Conservation (phyloP, 1,140 invertebrate genomes). For the Drosophila trapezifrons region DNA sequence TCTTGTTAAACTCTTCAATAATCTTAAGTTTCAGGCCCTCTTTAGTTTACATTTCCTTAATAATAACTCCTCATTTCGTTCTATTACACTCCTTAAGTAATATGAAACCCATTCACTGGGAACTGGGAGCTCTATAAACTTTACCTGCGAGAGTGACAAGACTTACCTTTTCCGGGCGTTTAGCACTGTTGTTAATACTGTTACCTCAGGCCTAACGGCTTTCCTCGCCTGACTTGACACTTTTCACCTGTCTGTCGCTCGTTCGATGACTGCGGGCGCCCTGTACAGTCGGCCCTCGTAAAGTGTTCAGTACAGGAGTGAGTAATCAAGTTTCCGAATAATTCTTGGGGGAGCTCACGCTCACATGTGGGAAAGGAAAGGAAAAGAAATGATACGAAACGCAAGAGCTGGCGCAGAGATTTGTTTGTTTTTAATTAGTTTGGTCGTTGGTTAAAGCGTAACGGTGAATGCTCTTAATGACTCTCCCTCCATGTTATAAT, state of each 20-base stretch:
- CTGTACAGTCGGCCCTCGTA: constrained; percentile 24
- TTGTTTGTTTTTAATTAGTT: constrained; percentile 78
- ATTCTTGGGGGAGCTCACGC: constrained; percentile 19
- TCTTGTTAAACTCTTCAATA: background rate
- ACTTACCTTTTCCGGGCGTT: constrained; percentile 33
- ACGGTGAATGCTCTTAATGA: constrained; percentile 70
- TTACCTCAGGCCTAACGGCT: constrained; percentile 62
- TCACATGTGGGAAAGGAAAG: constrained; percentile 26
- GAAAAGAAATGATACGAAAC: constrained; percentile 10
- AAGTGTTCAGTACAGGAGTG: constrained; percentile 19
- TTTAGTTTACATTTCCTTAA: background rate
- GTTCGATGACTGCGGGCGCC: constrained; percentile 28
- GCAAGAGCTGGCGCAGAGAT: constrained; percentile 34
- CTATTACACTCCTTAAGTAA: background rate
- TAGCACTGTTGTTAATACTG: constrained; percentile 64
- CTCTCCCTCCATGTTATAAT: constrained; percentile 30
- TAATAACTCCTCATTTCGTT: background rate
- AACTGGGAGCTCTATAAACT: constrained; percentile 11
- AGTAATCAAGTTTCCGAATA: constrained; percentile 57
- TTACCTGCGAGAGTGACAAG: constrained; percentile 7
- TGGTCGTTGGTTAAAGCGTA: constrained; percentile 60
- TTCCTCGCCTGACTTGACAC: constrained; percentile 59
- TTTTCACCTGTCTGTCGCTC: constrained; percentile 35
- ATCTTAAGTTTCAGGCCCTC: background rate
- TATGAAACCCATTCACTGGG: constrained; percentile 6